Evolutionary conservation across 92 coral and sea anemone species (phyloP), one percentile per base, ranked within the genome.

Genomic region (Phenganax stokvisi): DNA sequence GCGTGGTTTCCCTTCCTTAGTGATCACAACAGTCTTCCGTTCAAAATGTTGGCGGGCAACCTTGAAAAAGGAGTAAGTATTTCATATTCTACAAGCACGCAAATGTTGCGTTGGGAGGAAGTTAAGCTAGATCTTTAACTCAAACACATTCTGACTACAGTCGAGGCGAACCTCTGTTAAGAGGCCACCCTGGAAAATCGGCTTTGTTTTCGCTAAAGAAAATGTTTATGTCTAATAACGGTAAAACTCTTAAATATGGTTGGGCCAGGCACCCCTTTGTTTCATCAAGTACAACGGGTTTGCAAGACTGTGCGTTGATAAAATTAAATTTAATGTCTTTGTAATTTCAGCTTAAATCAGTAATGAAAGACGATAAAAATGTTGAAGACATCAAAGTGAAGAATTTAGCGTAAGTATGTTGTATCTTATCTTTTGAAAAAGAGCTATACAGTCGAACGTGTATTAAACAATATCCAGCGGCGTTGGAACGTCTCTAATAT

Each of bases 1-100:
- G 86, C 88, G 51, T 94, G 98, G 98, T 90, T 89, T 85, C 85
- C 92, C 76, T 86, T 87, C 90, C 92, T 91, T 61, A 88, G 93
- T 88, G 92, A 91, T 87, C 85, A 86, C 56, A 84, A 79, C 81
- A 85, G 85, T 69, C 60, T 81, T 30, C 80, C 57, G 52, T 85
- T 89, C 7, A 88, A 91, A 72, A 60, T 51, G 75, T 71, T 90
- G 51, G 81, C 85, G 54, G 81, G 85, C 17, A 85, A 85, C 84
- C 85, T 93, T 54, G 90, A 89, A 59, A 74, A 81, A 82, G 73
- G 88, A 57, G 98, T 90, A 57, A 90, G 93, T 86, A 86, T 6
- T 17, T 25, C 55, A 15, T 17, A 12, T 55, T 20, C 16, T 7
- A 55, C 7, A 10, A 30, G 28, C 20, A 5, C 16, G 8, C 12